Percentiles rank a stretch among this genome's conserved stretches.
Conservation (phyloP, 2,888 invertebrate species). For the Agapetus fuscipes region DNA sequence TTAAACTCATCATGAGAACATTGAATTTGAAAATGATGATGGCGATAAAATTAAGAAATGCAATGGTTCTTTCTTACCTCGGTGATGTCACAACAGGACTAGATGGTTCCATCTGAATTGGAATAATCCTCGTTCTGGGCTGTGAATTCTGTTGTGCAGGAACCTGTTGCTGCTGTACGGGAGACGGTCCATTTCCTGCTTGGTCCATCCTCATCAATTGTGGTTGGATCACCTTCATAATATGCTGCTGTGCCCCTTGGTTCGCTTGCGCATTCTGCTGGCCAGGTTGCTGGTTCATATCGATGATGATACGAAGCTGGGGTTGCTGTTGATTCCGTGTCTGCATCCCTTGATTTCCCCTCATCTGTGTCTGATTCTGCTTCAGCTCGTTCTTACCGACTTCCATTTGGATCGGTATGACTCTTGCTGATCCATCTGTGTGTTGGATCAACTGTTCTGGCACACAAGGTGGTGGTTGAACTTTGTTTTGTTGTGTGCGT, state of each 20-base stretch:
- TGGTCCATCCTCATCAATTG: slow-evolving; percentile 41
- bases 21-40: background rate
- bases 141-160: slow-evolving; percentile 23
- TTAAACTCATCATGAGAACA: too few species aligned
- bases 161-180: slow-evolving; percentile 26
- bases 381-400: slow-evolving; percentile 34
- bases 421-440: slow-evolving; percentile 32
- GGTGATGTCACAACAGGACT: slow-evolving; percentile 19
- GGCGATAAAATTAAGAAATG: background rate
- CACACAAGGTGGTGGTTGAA: slow-evolving; percentile 2
- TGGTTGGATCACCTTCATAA: slow-evolving; percentile 43
- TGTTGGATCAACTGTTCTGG: slow-evolving; percentile 12
- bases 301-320: slow-evolving; percentile 40
- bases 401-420: slow-evolving; percentile 62
- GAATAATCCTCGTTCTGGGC: slow-evolving; percentile 49
- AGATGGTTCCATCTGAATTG: slow-evolving; percentile 46
- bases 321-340: slow-evolving; percentile 20
- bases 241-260: slow-evolving; percentile 44
- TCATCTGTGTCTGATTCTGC: slow-evolving; percentile 24
- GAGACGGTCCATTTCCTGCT: slow-evolving; percentile 25
- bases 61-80: slow-evolving; percentile 10
- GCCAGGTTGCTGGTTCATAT: slow-evolving; percentile 28
- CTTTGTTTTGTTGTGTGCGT: slow-evolving; percentile 29
- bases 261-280: slow-evolving; percentile 27
- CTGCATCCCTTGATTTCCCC: slow-evolving; percentile 3